These are phyloP conservation scores for Misgurnus anguillicaudatus DNA, from an alignment of 2,113 vertebrate genomes.

Conservation along the genomic window DNA sequence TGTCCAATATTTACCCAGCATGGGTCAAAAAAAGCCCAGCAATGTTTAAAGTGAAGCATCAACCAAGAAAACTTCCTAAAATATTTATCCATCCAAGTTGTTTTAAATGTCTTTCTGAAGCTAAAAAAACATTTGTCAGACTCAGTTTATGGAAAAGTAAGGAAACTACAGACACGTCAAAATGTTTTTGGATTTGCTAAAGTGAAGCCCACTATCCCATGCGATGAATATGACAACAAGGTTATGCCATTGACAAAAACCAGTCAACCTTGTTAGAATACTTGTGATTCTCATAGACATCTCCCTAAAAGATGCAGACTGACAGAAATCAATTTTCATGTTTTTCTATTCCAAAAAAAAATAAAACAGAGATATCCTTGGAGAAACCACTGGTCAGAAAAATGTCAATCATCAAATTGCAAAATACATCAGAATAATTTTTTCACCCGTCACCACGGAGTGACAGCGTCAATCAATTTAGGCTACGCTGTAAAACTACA, in stretches of 20 bases:
- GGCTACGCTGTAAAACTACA: slow-evolving; percentile 16
- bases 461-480: slow-evolving; percentile 41
- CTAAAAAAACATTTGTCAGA: too few species aligned
- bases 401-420: slow-evolving; percentile 45
- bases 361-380: slow-evolving; percentile 25
- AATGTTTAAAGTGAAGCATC: too few species aligned
- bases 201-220: not conserved
- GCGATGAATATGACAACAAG: not conserved
- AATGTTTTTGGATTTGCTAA: not conserved
- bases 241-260: not conserved
- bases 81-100: not conserved
- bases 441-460: slow-evolving; percentile 32
- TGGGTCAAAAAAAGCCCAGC: too few species aligned
- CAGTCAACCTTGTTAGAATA: slow-evolving; percentile 2
- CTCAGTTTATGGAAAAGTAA: not conserved
- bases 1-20: too few species aligned
- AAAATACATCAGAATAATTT: slow-evolving; percentile 32
- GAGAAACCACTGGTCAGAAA: slow-evolving; percentile 38
- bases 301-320: slow-evolving; percentile 5
- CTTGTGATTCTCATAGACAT: slow-evolving; percentile 18
- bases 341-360: slow-evolving; percentile 24
- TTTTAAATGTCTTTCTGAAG: not conserved
- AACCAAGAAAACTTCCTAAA: too few species aligned
- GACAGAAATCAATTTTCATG: slow-evolving; percentile 34
- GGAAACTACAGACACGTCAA: not conserved